Percentiles rank a stretch among this genome's conserved stretches.
phyloP scores from a whole-genome alignment of 2,797 vertebrate genomes.

The Gymnoscopelus braueri region DNA sequence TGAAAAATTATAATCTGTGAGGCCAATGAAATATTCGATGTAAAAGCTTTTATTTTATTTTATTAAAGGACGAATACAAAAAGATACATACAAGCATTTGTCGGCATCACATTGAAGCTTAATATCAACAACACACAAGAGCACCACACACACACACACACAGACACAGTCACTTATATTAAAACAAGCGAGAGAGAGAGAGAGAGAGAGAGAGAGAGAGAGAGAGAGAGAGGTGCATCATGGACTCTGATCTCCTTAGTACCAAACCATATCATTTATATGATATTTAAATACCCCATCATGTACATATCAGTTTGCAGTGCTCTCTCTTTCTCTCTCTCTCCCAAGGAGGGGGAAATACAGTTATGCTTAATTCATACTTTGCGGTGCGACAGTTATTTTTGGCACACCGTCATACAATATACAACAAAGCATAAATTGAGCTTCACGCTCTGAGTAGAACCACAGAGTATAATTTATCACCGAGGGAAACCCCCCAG shows the following conservation, averaged over 20 bases:
- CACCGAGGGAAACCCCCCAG: constrained; percentile 46
- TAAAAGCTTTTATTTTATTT: constrained; percentile 58
- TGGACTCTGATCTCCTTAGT: no score
- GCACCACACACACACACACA: constrained; percentile 59
- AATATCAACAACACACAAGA: constrained; percentile 69
- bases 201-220: constrained; percentile 5
- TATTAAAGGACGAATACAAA: constrained; percentile 81
- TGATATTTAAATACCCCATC: no score
- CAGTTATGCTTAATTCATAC: not conserved
- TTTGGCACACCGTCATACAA: no score
- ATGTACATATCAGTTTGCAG: no score
- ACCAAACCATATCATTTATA: no score
- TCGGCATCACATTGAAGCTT: constrained; percentile 64
- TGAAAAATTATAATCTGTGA: no score
- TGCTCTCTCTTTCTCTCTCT: no score
- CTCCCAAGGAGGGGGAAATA: not conserved
- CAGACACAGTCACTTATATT: constrained; percentile 56
- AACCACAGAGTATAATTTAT: constrained; percentile 31
- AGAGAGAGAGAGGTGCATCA: constrained; percentile 20
- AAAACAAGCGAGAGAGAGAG: constrained; percentile 36
- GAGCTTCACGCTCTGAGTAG: not conserved
- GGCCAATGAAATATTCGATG: constrained; percentile 47
- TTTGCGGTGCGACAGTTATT: no score
- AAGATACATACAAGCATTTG: constrained; percentile 74
- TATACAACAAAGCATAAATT: no score